Base-by-base conservation (phyloP, 2,888 invertebrate species). In the Ochropleura plecta region DNA sequence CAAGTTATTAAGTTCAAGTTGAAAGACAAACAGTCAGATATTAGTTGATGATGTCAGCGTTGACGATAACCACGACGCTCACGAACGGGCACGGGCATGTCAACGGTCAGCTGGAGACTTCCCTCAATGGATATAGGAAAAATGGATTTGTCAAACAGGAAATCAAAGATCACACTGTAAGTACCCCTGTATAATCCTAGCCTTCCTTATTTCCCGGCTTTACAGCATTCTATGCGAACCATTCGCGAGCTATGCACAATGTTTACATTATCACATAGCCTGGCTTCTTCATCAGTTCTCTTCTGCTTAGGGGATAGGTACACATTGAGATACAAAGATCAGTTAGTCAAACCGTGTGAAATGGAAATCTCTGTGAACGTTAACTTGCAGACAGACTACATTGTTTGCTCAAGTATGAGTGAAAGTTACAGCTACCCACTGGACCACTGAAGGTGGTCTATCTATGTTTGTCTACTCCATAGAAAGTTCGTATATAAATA, bases 61-160 rank as follows among this genome's bases (percentile, higher is more conserved):
- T 95, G 80, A 96, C 95, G 78, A 91, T 96, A 90, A 95, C 96
- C 70, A 94, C 95, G 63, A 95, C 94, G 68, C 91, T 95, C 73
- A 94, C 92, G 57, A 95, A 95, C 81, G 95, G 94, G 80, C 95
- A 95, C 83, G 94, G 94, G 73, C 94, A 93, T 87, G 87, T 90
- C 79, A 94, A 94, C 83, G 94, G 94, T 70, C 95, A 94, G 87
- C 78, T 94, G 85, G 95, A 95, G 88, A 92, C 91, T 49, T 90
- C 91, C 75, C 83, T 93, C 68, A 95, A 94, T 76, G 94, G 94
- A 70, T 95, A 93, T 89, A 94, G 94, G 86, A 95, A 94, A 89
- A 96, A 95, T 85, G 95, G 95, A 92, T 94, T 89, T 82, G 87
- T 90, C 46, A 95, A 94, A 88, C 90, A 91, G 73, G 93, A 93